A percentile compares a stretch with the other conserved stretches of the same genome.
Conservation (phyloP, 2,797 vertebrate species). For the Rhabdophis nuchalis region DNA sequence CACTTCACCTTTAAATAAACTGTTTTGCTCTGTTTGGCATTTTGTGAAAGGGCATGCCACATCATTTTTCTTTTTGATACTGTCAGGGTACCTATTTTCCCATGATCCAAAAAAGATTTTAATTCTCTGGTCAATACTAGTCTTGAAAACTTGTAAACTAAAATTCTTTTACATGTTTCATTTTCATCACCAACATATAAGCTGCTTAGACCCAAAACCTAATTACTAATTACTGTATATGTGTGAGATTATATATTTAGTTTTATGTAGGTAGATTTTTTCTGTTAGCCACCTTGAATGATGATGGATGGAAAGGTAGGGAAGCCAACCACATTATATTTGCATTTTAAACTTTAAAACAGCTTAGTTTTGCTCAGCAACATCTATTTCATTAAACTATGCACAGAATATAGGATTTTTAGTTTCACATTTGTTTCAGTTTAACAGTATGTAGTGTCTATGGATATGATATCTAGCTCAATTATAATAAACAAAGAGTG, state of each 20-base stretch:
- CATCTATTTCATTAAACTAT: background rate
- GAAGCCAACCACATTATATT: background rate
- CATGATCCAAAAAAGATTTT: background rate
- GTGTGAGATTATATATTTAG: background rate
- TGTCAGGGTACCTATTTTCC: background rate
- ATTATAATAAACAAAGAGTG: background rate
- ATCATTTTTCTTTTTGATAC: background rate
- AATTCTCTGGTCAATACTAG: background rate
- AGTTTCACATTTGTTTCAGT: background rate
- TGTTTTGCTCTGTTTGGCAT: background rate
- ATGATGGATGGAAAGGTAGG: background rate
- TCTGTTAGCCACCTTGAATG: background rate
- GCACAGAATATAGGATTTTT: background rate
- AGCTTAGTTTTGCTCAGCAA: background rate
- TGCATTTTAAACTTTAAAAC: background rate
- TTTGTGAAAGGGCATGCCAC: background rate
- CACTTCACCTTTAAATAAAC: background rate
- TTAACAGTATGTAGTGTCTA: background rate
- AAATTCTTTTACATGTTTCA: background rate
- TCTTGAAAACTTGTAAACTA: background rate
- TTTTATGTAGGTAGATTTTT: background rate
- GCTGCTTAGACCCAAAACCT: background rate
- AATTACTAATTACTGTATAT: background rate
- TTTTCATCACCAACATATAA: background rate
- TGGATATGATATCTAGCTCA: background rate